Conservation (phyloP, 2,888 invertebrate genomes). For the Andrena flavipes region DNA sequence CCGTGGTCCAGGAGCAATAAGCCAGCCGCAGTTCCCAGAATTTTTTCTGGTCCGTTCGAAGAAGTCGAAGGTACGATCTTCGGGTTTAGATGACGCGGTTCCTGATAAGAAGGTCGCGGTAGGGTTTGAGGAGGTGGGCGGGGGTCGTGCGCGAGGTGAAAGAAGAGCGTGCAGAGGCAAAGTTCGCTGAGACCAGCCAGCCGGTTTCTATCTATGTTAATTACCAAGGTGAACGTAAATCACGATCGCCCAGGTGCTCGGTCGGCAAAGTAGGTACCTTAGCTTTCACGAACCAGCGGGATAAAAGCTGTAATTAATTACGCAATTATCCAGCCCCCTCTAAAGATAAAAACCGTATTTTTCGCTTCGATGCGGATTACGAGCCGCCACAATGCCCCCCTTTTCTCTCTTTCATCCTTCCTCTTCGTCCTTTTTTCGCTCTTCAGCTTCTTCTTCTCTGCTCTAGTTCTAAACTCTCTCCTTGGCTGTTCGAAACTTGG, state of each 20-base stretch:
- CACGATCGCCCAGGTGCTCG: slow-evolving; percentile 74
- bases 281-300: slow-evolving; percentile 63
- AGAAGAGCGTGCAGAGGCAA: slow-evolving; percentile 6
- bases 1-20: slow-evolving; percentile 12
- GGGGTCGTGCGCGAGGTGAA: not conserved
- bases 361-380: slow-evolving; percentile 78
- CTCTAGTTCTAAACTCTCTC: not conserved
- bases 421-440: not conserved
- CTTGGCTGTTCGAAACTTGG: not conserved
- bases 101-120: slow-evolving; percentile 60
- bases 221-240: slow-evolving; percentile 75
- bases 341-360: slow-evolving; percentile 78
- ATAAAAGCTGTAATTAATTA: slow-evolving; percentile 82
- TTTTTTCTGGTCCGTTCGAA: slow-evolving; percentile 41
- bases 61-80: slow-evolving; percentile 50
- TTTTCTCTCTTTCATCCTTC: slow-evolving; percentile 4
- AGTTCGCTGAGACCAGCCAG: slow-evolving; percentile 27
- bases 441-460: not conserved
- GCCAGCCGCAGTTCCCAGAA: slow-evolving; percentile 38
- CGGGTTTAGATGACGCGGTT: slow-evolving; percentile 60
- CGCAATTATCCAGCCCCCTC: slow-evolving; percentile 79
- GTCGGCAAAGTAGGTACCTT: slow-evolving; percentile 69
- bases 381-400: slow-evolving; percentile 45
- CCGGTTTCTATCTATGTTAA: slow-evolving; percentile 78
- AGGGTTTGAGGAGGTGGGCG: slow-evolving; percentile 1